A percentile compares a stretch with the other conserved stretches of the same genome.
Conservation (phyloP, 64 coral and sea anemone species). For the Pocillopora verrucosa region DNA sequence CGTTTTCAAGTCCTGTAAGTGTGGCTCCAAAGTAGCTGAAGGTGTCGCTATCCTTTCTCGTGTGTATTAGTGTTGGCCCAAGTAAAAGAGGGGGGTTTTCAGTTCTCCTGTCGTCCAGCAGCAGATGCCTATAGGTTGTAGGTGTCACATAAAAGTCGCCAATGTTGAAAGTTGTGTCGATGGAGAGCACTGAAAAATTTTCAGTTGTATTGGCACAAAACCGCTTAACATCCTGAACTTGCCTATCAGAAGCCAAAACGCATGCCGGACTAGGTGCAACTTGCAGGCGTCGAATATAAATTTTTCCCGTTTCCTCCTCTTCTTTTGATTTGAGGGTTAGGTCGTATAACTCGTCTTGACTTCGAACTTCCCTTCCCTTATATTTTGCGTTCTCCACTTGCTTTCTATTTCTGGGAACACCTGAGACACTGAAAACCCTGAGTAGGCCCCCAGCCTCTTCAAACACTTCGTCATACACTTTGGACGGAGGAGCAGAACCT, state of each 20-base stretch:
- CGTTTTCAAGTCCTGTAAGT: too few relatives aligned
- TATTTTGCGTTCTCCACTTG: too few relatives aligned
- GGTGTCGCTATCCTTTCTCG: conserved; percentile 24
- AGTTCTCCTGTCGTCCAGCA: neutral
- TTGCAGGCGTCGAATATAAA: too few relatives aligned
- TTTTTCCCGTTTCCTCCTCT: too few relatives aligned
- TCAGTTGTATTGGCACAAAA: conserved; percentile 11
- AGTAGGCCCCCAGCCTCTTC: conserved; percentile 24
- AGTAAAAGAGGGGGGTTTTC: too few relatives aligned
- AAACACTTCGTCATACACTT: too few relatives aligned
- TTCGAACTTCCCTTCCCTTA: too few relatives aligned
- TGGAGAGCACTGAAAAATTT: conserved; percentile 9
- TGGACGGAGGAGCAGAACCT: too few relatives aligned
- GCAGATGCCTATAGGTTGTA: conserved; percentile 40
- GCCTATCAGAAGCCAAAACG: conserved; percentile 10
- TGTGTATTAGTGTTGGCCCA: too few relatives aligned
- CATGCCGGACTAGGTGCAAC: conserved; percentile 19
- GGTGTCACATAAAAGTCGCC: too few relatives aligned
- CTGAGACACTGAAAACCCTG: conserved; percentile 5
- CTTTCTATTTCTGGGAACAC: conserved; percentile 43
- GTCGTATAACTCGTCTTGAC: conserved; percentile 34
- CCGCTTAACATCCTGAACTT: too few relatives aligned
- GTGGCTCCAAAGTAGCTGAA: conserved; percentile 38
- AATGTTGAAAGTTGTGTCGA: too few relatives aligned
- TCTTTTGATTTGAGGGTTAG: conserved; percentile 19